Evolutionary conservation across 2,113 vertebrate genomes (phyloP).

Genomic region (Parotia lawesii): DNA sequence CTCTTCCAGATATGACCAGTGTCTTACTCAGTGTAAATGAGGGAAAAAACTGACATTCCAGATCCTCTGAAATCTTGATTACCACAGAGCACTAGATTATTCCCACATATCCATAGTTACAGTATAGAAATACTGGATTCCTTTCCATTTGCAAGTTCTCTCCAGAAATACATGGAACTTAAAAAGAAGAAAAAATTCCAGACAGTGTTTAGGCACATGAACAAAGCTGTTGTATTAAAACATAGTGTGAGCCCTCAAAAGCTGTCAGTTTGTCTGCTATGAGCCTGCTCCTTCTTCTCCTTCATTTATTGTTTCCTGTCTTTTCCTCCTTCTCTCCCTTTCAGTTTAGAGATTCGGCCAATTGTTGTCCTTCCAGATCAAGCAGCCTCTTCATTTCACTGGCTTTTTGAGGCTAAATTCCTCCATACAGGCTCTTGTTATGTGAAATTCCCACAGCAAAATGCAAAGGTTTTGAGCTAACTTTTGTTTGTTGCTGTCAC

Average conservation of each 20-base stretch:
- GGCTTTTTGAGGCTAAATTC: not conserved
- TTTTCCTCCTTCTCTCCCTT: not conserved
- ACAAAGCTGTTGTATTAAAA: not conserved
- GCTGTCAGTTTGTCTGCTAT: not conserved
- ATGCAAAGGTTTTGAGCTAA: not conserved
- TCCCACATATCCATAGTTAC: not conserved
- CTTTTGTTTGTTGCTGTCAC: constrained; percentile 20
- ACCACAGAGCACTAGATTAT: not conserved
- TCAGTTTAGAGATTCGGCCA: not conserved
- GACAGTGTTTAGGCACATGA: not conserved
- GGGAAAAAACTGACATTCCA: not conserved
- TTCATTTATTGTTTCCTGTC: not conserved
- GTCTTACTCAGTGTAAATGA: not conserved
- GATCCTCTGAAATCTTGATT: not conserved
- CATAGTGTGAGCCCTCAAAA: not conserved
- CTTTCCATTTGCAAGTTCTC: not conserved
- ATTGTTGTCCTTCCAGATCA: constrained; percentile 5
- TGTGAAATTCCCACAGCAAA: not conserved
- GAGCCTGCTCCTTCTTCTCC: not conserved
- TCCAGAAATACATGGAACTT: not conserved
- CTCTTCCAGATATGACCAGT: not conserved
- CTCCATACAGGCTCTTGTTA: not conserved
- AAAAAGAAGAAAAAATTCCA: not conserved
- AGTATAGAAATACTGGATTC: not conserved
- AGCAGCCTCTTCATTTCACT: not conserved